Evolutionary conservation across 2,888 invertebrate species (phyloP), one percentile per base, ranked within the genome.

Genomic region (Nomada fucata): DNA sequence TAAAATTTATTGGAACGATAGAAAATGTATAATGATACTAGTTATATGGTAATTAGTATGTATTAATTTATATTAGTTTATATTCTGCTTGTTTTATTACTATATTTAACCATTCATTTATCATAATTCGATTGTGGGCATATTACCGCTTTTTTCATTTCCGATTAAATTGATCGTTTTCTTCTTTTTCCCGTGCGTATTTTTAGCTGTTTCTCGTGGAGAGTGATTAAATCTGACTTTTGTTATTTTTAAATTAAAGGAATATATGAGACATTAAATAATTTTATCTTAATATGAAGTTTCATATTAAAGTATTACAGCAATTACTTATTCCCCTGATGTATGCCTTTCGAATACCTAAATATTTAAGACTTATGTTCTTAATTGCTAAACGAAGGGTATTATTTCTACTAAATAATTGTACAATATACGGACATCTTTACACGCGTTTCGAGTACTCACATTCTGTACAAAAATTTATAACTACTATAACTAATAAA

Each of bases 381-480:
- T 68, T 47, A 57, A 72, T 79, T 80, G 68, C 67, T 64, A 80
- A 36, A 72, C 71, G 52, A 68, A 72, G 26, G 71, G 57, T 72
- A 79, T 72, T 78, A 72, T 68, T 72, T 57, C 72, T 79, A 80
- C 68, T 67, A 52, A 78, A 63, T 57, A 80, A 79, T 78, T 80
- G 80, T 79, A 80, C 72, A 63, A 80, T 79, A 61, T 79, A 79
- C 55, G 68, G 68, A 79, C 79, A 80, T 79, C 72, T 80, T 79
- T 80, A 73, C 80, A 80, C 79, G 63, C 72, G 68, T 79, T 80
- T 80, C 67, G 79, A 78, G 29, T 80, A 78, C 79, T 72, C 79
- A 79, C 79, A 68, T 72, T 72, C 79, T 79, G 80, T 80, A 80
- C 79, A 72, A 80, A 73, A 79, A 72, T 80, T 80, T 80, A 72